These are phyloP conservation scores for Popillia japonica DNA, from an alignment of 1,140 invertebrate genomes.

Conservation along the genomic window DNA sequence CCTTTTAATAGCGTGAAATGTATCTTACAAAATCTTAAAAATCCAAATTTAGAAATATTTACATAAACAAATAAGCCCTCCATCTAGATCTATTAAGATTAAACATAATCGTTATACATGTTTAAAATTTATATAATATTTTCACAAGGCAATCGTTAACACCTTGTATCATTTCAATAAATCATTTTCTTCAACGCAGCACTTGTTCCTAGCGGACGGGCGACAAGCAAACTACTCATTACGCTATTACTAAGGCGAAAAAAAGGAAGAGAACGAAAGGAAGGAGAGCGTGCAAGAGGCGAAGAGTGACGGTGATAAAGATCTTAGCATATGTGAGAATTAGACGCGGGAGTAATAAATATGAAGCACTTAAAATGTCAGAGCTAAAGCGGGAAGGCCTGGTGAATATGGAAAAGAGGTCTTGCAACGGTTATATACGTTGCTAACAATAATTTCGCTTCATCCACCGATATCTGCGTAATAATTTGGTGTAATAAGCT, in stretches of 20 bases:
- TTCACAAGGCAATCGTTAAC: not conserved
- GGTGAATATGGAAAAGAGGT: not conserved
- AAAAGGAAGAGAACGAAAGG: not conserved
- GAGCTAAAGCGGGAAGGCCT: not conserved
- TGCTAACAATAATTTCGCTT: too few species aligned
- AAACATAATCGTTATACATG: too few species aligned
- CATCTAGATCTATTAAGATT: too few species aligned
- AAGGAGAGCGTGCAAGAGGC: not conserved
- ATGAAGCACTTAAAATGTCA: constrained; percentile 54
- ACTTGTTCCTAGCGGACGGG: not conserved
- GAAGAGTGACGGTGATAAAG: constrained; percentile 46
- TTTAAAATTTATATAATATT: not conserved
- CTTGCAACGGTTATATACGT: too few species aligned
- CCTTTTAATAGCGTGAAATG: too few species aligned
- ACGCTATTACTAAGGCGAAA: not conserved
- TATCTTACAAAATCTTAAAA: too few species aligned
- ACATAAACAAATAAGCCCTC: too few species aligned
- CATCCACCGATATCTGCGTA: too few species aligned
- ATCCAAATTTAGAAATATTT: too few species aligned
- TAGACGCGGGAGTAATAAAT: constrained; percentile 52
- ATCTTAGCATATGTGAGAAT: constrained; percentile 47
- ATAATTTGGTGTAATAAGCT: too few species aligned
- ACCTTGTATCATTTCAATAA: not conserved
- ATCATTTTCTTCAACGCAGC: not conserved
- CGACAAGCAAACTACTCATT: not conserved